Base-by-base conservation (phyloP, 2,888 invertebrate genomes). In the Drosophila macrospina region DNA sequence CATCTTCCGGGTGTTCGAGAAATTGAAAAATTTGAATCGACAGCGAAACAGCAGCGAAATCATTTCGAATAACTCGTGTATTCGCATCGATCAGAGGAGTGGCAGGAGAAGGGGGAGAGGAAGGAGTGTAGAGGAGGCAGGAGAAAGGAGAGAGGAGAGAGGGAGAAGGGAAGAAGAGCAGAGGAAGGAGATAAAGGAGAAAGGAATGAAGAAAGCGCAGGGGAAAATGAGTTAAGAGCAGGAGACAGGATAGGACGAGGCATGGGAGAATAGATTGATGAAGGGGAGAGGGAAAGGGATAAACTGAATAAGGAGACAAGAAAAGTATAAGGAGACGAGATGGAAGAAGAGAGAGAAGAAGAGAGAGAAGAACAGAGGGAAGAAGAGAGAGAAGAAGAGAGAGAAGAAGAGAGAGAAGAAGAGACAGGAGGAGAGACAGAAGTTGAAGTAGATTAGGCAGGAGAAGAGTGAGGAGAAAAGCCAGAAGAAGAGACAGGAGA, bases 21-120 rank as follows among this genome's bases (percentile, higher is more conserved):
- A 74, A 74, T 79, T 88, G 74, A 82, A 74, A 86, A 86, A 84
- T 82, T 84, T 76, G 80, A 88, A 86, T 84, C 69, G 69, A 74
- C 77, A 59, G 65, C 68, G 24, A 55, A 71, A 69, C 71, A 62
- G 82, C 66, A 71, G 82, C 69, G 54, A 59, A 47, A 78, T 59
- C 72, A 79, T 78, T 75, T 87, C 82, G 48, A 59, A 47, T 24
- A 39, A 48, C 6, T 57, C 76, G 11, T 88, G 86, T 88, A 76
- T 76, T 88, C 78, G 83, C 86, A 86, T 86, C 85, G 87, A 86
- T 88, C 88, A 87, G 51, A n/a, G 10, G 16, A 5, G 10, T n/a
- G n/a, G n/a, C n/a, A n/a, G n/a, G n/a, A n/a, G 6, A 6, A 2
- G 28, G 6, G 3, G 20, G 3, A 20, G 6, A 20, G 20, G 3